Conservation (phyloP, 2,797 vertebrate species). For the Sebastolobus altivelis region DNA sequence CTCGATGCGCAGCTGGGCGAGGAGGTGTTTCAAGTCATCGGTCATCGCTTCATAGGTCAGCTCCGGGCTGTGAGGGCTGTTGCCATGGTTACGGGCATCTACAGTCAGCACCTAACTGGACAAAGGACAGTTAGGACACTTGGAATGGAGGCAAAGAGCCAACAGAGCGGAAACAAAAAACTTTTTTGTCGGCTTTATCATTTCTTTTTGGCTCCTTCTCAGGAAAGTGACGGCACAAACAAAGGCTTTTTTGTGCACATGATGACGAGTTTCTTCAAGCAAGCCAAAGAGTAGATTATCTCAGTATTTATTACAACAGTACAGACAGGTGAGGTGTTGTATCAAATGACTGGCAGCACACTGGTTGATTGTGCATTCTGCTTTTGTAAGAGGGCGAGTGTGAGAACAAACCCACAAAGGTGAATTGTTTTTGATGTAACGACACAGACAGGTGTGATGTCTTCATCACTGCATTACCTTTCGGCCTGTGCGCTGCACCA, state of each 20-base stretch:
- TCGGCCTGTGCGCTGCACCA: conserved; percentile 89
- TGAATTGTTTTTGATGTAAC: conserved; percentile 6
- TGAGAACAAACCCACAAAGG: conserved; percentile 19
- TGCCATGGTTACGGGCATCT: conserved; percentile 97
- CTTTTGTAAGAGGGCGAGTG: background rate
- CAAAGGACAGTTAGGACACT: conserved; percentile 82
- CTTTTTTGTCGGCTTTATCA: background rate
- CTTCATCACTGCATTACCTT: conserved; percentile 87
- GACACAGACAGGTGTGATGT: conserved; percentile 19
- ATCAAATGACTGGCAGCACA: conserved; percentile 40
- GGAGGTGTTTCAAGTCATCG: conserved; percentile 89
- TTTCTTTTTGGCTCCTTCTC: background rate
- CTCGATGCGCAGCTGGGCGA: conserved; percentile 86
- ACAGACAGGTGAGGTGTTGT: background rate
- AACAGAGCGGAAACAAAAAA: conserved; percentile 2
- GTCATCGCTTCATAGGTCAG: conserved; percentile 93
- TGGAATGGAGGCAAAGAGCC: conserved; percentile 53
- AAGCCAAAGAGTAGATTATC: conserved; percentile 6
- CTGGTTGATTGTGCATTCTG: conserved; percentile 14
- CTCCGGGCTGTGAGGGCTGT: conserved; percentile 89
- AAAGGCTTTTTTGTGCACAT: conserved; percentile 19
- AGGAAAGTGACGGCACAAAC: conserved; percentile 8
- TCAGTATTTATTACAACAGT: conserved; percentile 15
- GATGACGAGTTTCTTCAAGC: conserved; percentile 9
- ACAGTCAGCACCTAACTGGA: conserved; percentile 94